Base-by-base conservation (phyloP, 2,888 invertebrate species). In the Scaptomyza tumidula region DNA sequence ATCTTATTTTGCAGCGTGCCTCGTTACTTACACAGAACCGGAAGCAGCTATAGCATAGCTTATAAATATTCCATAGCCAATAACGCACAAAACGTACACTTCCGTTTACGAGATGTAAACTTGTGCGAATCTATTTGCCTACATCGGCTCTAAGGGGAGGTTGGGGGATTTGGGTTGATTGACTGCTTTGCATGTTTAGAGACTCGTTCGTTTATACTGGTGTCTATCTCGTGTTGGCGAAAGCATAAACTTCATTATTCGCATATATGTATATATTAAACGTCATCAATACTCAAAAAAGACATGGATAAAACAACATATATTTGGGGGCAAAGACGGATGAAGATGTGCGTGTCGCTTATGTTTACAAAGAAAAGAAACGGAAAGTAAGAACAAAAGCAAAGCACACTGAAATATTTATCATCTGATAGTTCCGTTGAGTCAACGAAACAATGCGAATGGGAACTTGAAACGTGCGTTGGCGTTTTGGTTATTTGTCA, bases 21-120 rank as follows among this genome's bases (percentile, higher is more conserved):
- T 50, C 29, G 37, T 19, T 29, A n/a, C 13, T 29, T 35, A 35
- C 52, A 43, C 35, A 29, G 49, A 59, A 71, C 76, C 68, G 87
- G 87, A 82, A 84, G 72, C 55, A 68, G 63, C 58, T 55, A 62
- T 48, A 66, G 55, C 61, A 59, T 37, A 31, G 37, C 63, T 45
- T 71, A 78, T 87, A 86, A 78, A 87, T 87, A 82, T 87, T 75
- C 67, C 56, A 70, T 53, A 54, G 73, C 67, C 71, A 75, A 68
- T 71, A 78, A 66, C 75, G 49, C 71, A 81, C 65, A 76, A 68
- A 75, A 60, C 67, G 50, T 43, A 69, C 69, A 82, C 79, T 88
- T 85, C 82, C 88, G 86, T 41, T 76, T 56, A 65, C 50, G 61
- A 68, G 66, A 50, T 73, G 64, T 69, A 63, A 78, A 63, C 60